These are phyloP conservation scores for Flexamia atlantica DNA, from an alignment of 2,888 invertebrate species.

Conservation along the genomic window DNA sequence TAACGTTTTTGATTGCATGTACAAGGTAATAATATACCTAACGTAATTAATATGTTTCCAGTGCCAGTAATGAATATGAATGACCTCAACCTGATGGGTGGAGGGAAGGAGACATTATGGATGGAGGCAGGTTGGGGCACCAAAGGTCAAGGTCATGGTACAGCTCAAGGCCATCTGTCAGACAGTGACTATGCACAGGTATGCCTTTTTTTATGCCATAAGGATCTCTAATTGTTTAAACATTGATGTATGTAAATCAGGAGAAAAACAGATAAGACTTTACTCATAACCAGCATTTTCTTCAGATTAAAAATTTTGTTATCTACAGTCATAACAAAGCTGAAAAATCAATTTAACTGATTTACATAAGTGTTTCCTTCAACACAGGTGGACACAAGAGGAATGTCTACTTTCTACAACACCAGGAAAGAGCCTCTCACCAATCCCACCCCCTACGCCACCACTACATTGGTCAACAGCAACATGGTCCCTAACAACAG, in stretches of 20 bases:
- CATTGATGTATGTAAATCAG: too few species aligned
- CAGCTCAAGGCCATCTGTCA: constrained; percentile 74
- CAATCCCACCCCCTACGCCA: constrained; percentile 86
- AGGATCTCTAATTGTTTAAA: too few species aligned
- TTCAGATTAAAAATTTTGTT: too few species aligned
- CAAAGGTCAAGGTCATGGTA: constrained; percentile 76
- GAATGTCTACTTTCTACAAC: constrained; percentile 85
- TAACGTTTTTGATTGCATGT: too few species aligned
- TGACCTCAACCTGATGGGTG: constrained; percentile 73
- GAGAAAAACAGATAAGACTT: too few species aligned
- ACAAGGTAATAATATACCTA: too few species aligned
- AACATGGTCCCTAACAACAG: constrained; percentile 65
- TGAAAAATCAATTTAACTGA: too few species aligned
- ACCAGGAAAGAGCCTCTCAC: constrained; percentile 81
- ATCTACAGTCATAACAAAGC: too few species aligned
- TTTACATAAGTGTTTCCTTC: not conserved
- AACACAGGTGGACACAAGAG: constrained; percentile 79
- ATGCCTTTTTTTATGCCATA: too few species aligned
- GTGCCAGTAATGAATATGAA: constrained; percentile 70
- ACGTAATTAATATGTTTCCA: constrained; percentile 23
- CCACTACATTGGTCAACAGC: constrained; percentile 81
- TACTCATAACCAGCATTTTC: too few species aligned
- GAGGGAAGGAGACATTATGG: constrained; percentile 83
- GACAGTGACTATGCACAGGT: constrained; percentile 82
- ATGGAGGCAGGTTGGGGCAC: constrained; percentile 83